phyloP scores from a whole-genome alignment of 1,140 invertebrate species.

The Aradophagus sp. region DNA sequence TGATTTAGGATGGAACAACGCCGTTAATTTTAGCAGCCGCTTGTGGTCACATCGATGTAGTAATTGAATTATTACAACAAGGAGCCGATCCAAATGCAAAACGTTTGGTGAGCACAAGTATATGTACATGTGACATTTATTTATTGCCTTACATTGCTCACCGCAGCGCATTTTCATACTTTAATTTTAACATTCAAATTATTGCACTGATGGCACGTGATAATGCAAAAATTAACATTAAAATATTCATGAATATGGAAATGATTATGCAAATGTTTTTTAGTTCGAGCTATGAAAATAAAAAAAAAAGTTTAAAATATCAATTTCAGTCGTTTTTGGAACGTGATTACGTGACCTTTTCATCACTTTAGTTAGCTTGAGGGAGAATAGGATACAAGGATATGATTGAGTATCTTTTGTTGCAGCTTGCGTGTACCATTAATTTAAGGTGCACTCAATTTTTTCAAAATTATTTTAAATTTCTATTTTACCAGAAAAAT shows the following conservation, averaged over 20 bases:
- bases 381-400: constrained; percentile 33
- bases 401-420: constrained; percentile 43
- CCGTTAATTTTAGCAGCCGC: constrained; percentile 92
- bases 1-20: constrained; percentile 90
- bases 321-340: constrained; percentile 11
- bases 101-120: constrained; percentile 83
- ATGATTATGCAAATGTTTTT: not conserved
- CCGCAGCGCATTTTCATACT: no score
- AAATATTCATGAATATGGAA: no score
- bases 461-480: no score
- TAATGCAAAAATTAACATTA: not conserved
- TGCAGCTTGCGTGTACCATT: not conserved
- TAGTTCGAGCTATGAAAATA: not conserved
- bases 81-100: constrained; percentile 89
- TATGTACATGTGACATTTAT: constrained; percentile 2
- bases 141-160: constrained; percentile 1
- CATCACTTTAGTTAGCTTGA: constrained; percentile 12
- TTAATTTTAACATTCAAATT: no score
- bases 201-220: no score
- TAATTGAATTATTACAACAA: constrained; percentile 89
- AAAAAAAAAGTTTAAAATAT: no score
- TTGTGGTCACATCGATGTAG: constrained; percentile 90
- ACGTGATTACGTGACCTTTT: constrained; percentile 42
- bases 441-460: no score
- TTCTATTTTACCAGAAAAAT: no score